A percentile compares a stretch with the other conserved stretches of the same genome.
Conservation (phyloP, 2,797 vertebrate species). For the Pteropus rufus region DNA sequence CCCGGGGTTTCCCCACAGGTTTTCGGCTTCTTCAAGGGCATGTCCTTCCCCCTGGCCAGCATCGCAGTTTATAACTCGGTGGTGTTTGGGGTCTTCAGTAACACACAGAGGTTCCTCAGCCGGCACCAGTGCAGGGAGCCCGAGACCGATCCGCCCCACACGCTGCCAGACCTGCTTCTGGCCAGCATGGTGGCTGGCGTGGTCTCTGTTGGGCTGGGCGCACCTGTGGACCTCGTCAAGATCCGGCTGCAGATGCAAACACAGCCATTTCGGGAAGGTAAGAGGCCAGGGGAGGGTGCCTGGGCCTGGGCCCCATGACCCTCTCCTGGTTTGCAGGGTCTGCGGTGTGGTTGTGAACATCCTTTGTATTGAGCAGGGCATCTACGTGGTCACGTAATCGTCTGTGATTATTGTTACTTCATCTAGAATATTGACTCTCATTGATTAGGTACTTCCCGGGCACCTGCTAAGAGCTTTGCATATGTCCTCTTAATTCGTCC, state of each 20-base stretch:
- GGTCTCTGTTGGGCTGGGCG: constrained; percentile 90
- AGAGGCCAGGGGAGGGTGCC: neutral
- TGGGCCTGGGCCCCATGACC: neutral
- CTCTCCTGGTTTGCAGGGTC: neutral
- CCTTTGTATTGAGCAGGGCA: neutral
- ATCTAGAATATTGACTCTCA: neutral
- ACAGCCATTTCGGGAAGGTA: constrained; percentile 86
- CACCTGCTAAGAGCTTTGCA: neutral
- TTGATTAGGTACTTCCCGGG: too few species aligned
- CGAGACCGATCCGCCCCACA: constrained; percentile 69
- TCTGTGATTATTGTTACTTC: neutral
- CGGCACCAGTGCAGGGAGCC: constrained; percentile 84
- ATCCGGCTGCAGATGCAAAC: constrained; percentile 97
- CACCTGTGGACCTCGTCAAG: constrained; percentile 95
- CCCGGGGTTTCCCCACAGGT: constrained; percentile 81
- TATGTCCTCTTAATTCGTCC: neutral
- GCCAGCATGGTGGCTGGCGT: constrained; percentile 90
- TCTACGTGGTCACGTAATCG: fast-evolving
- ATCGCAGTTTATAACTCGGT: constrained; percentile 93
- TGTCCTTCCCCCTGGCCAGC: constrained; percentile 95
- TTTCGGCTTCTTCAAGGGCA: constrained; percentile 95
- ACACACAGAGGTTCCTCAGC: constrained; percentile 88
- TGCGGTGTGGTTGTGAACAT: neutral
- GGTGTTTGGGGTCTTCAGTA: constrained; percentile 96
- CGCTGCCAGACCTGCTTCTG: constrained; percentile 85